A percentile compares a stretch with the other conserved stretches of the same genome.
Conservation (phyloP, 2,113 vertebrate genomes). For the Cochlearius cochlearius region DNA sequence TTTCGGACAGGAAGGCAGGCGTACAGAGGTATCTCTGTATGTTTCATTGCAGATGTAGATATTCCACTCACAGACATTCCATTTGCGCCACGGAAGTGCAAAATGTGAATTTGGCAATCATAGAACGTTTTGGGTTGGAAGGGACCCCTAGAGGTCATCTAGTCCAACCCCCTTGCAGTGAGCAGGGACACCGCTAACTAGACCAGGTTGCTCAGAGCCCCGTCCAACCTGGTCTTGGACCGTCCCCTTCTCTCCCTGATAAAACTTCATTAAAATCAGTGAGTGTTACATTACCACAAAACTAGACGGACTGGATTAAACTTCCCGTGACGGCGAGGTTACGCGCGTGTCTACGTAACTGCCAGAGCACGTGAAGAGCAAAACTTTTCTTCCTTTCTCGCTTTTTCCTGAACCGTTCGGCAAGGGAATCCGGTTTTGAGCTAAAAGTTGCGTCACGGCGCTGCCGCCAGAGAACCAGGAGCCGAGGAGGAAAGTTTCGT, state of each 20-base stretch:
- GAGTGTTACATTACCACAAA: neutral
- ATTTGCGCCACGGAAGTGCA: fast-evolving
- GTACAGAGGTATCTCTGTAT: fast-evolving
- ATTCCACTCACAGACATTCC: neutral
- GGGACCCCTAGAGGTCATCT: too few species aligned
- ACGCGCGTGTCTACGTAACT: neutral
- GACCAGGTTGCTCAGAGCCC: too few species aligned
- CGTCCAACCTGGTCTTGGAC: too few species aligned
- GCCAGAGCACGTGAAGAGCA: neutral
- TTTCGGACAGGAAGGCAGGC: neutral
- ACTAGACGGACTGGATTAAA: neutral
- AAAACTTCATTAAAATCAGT: neutral
- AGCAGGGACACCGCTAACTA: too few species aligned
- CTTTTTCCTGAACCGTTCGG: neutral
- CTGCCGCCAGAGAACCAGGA: neutral
- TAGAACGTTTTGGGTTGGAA: too few species aligned
- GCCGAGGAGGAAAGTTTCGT: neutral
- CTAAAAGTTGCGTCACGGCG: neutral
- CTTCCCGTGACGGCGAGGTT: neutral
- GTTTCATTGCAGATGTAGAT: neutral
- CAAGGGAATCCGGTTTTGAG: neutral
- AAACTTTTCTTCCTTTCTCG: neutral
- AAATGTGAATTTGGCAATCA: fast-evolving
- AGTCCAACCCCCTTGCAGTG: too few species aligned
- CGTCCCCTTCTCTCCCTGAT: neutral